These are phyloP conservation scores for Seira musarum DNA, from an alignment of 2,888 invertebrate genomes.

Conservation along the genomic window DNA sequence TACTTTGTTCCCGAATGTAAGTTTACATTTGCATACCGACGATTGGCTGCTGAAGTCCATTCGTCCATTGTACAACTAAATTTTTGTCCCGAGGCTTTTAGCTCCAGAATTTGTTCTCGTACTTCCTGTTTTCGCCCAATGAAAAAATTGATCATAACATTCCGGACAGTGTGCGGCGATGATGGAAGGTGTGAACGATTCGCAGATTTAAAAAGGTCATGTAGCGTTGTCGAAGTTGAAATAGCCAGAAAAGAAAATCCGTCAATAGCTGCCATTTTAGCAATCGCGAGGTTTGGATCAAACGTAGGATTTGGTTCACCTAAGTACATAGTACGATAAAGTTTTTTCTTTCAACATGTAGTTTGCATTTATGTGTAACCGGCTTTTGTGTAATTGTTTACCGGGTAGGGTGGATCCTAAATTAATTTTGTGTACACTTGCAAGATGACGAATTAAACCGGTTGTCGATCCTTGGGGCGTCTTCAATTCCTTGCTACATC, in stretches of 20 bases:
- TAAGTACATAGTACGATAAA: neutral
- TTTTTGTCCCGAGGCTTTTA: neutral
- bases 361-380: neutral
- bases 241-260: neutral
- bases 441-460: neutral
- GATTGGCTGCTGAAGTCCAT: conserved; percentile 20
- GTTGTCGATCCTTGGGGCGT: neutral
- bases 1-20: neutral
- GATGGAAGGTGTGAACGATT: too few relatives aligned
- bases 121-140: neutral
- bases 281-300: neutral
- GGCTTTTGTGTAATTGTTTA: neutral
- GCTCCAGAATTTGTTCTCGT: neutral
- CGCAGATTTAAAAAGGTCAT: too few relatives aligned
- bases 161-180: too few relatives aligned
- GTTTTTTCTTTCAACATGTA: neutral
- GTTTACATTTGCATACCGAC: conserved; percentile 19
- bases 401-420: too few relatives aligned
- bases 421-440: neutral
- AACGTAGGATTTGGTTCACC: neutral
- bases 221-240: neutral
- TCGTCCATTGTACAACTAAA: conserved; percentile 22
- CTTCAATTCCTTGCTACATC: neutral
- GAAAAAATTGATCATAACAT: conserved; percentile 1
- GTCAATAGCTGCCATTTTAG: neutral